Conservation (phyloP, 2,113 vertebrate species). For the Protobothrops flavoviridis region DNA sequence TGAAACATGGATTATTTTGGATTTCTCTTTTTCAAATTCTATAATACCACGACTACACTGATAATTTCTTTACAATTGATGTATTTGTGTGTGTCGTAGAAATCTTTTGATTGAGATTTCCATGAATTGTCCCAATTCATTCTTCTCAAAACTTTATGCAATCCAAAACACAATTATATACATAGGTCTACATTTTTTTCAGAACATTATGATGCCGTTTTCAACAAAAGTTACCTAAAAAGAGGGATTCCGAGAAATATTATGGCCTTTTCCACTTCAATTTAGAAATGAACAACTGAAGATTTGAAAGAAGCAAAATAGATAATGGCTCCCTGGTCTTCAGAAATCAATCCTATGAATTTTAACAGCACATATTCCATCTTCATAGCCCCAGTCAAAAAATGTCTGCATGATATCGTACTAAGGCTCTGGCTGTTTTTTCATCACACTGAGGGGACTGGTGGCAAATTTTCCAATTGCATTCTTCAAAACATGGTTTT, state of each 20-base stretch:
- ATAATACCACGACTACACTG: no score
- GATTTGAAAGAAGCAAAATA: not conserved
- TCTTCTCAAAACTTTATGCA: not conserved
- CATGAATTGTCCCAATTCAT: not conserved
- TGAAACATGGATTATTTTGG: not conserved
- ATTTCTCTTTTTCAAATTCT: not conserved
- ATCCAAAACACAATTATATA: not conserved
- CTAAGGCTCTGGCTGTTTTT: not conserved
- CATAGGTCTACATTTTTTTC: not conserved
- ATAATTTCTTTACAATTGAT: not conserved
- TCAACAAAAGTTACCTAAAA: not conserved
- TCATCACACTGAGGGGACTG: not conserved
- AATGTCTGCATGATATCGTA: not conserved
- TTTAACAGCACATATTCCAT: not conserved
- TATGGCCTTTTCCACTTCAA: not conserved
- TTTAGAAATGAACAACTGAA: not conserved
- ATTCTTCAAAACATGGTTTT: not conserved
- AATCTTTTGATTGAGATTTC: not conserved
- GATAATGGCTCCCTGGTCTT: not conserved
- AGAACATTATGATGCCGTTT: not conserved
- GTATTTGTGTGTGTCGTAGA: not conserved
- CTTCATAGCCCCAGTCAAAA: not conserved
- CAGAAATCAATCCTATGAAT: not conserved
- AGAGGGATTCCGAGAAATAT: not conserved
- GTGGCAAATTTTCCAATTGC: not conserved